phyloP scores from a whole-genome alignment of 2,113 vertebrate genomes.

The Trematocara unimaculatum region DNA sequence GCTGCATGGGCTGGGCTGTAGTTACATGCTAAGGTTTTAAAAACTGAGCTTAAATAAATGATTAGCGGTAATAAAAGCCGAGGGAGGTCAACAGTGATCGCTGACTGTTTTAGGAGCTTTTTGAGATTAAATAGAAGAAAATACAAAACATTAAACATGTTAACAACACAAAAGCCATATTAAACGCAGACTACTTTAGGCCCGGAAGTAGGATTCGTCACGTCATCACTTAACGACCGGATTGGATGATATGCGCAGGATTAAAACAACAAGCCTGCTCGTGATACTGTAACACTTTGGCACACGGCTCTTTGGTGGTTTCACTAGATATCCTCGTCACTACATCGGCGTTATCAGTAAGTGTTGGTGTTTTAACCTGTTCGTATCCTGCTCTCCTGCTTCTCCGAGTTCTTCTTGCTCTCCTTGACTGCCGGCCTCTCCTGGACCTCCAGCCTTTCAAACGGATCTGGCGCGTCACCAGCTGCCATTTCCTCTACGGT shows the following conservation, averaged over 20 bases:
- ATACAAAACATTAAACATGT: too few species aligned
- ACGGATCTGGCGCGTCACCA: slow-evolving; percentile 21
- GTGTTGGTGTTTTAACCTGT: slow-evolving; percentile 20
- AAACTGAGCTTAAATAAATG: too few species aligned
- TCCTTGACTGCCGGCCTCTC: not conserved
- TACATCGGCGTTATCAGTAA: not conserved
- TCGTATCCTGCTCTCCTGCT: slow-evolving; percentile 6
- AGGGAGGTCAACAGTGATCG: too few species aligned
- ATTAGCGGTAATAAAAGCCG: too few species aligned
- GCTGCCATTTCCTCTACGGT: slow-evolving; percentile 52
- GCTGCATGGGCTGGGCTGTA: too few species aligned
- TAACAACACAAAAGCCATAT: too few species aligned
- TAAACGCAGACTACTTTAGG: too few species aligned
- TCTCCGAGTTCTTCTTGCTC: slow-evolving; percentile 13
- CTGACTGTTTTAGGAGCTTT: too few species aligned
- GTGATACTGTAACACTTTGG: not conserved
- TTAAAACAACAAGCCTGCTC: not conserved
- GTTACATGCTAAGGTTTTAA: too few species aligned
- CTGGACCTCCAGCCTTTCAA: slow-evolving; percentile 17
- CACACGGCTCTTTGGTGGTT: not conserved
- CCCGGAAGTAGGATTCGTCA: too few species aligned
- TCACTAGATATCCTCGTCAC: not conserved
- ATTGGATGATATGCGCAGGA: not conserved
- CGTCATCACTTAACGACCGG: too few species aligned
- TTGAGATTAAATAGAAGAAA: too few species aligned